Conservation (phyloP, 2,113 vertebrate genomes). For the Indicator maculatus region DNA sequence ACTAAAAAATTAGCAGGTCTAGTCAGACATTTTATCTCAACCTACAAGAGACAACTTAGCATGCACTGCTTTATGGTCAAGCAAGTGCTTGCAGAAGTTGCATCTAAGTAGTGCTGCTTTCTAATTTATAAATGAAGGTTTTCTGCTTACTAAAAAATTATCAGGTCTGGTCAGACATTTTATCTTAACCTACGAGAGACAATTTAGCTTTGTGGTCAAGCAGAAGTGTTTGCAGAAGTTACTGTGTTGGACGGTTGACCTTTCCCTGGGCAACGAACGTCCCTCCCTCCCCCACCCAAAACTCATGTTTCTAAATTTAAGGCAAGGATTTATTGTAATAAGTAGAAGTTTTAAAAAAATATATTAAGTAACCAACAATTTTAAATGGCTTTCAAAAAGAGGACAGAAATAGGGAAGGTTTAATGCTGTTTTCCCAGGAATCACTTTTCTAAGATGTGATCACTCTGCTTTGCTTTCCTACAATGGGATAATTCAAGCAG, state of each 20-base stretch:
- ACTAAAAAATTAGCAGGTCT: neutral
- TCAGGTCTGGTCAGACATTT: neutral
- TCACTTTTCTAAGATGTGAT: conserved; percentile 3
- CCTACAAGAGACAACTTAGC: neutral
- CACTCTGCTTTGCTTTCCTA: conserved; percentile 30
- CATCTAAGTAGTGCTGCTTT: neutral
- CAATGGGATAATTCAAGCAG: conserved; percentile 31
- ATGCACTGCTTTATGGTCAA: neutral
- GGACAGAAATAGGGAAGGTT: neutral
- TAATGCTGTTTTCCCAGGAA: neutral
- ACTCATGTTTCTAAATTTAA: neutral
- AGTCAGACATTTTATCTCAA: neutral
- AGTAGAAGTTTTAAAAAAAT: neutral
- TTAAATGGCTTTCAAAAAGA: neutral
- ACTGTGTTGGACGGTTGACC: too few relatives aligned
- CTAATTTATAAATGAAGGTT: neutral
- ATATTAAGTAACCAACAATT: neutral
- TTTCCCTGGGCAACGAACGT: neutral
- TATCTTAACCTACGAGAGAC: neutral
- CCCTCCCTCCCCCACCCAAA: neutral
- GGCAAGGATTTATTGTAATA: neutral
- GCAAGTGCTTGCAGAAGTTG: neutral
- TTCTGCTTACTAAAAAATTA: neutral
- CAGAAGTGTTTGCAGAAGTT: neutral
- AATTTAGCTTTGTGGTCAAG: neutral